phyloP scores from a whole-genome alignment of 2,113 vertebrate genomes.

The Oryzias melastigma region DNA sequence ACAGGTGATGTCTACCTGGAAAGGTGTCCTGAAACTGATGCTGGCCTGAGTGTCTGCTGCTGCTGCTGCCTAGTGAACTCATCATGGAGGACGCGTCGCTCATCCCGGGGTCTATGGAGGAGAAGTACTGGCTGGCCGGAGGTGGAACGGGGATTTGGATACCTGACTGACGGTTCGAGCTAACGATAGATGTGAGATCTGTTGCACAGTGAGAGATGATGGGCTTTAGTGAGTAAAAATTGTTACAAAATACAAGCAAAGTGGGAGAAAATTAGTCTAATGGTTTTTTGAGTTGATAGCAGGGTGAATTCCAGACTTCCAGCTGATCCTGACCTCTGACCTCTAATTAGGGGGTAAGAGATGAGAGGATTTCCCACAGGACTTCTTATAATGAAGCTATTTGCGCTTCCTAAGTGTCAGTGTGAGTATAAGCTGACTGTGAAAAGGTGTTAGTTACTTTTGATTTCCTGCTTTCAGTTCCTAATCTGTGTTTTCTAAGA shows the following conservation, averaged over 20 bases:
- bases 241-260: slow-evolving; percentile 37
- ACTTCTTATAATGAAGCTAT: slow-evolving; percentile 23
- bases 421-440: slow-evolving; percentile 8
- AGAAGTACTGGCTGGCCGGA: slow-evolving; percentile 90
- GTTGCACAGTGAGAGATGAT: slow-evolving; percentile 74
- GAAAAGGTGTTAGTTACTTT: slow-evolving; percentile 5
- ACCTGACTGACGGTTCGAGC: slow-evolving; percentile 86
- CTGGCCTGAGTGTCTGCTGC: slow-evolving; percentile 91
- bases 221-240: slow-evolving; percentile 50
- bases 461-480: slow-evolving; percentile 21
- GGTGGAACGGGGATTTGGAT: slow-evolving; percentile 89
- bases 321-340: slow-evolving; percentile 55
- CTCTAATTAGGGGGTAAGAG: slow-evolving; percentile 38
- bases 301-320: slow-evolving; percentile 9
- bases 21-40: slow-evolving; percentile 99
- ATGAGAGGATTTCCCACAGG: slow-evolving; percentile 28
- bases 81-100: slow-evolving; percentile 91
- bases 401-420: slow-evolving; percentile 26
- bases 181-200: slow-evolving; percentile 98
- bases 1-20: slow-evolving; percentile 85
- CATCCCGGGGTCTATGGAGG: slow-evolving; percentile 91
- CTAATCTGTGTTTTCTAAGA: slow-evolving; percentile 13
- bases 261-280: slow-evolving; percentile 3
- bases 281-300: neutral
- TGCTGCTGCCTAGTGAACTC: slow-evolving; percentile 88